phyloP scores from a whole-genome alignment of 2,113 vertebrate genomes.

The Oxyruncus cristatus region DNA sequence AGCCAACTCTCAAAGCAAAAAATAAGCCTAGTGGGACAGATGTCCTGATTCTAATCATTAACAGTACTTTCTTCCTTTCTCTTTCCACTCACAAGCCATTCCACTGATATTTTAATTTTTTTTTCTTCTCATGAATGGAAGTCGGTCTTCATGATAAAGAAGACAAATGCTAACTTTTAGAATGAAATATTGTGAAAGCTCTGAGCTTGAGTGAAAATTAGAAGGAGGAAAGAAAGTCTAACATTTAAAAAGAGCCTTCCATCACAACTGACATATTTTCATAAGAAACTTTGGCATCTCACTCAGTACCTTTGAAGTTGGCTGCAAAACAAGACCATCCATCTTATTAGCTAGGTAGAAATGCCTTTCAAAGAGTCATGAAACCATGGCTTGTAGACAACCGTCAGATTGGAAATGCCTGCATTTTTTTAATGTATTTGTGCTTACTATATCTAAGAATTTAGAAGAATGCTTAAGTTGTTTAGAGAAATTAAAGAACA shows the following conservation, averaged over 20 bases:
- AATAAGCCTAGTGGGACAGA: not conserved
- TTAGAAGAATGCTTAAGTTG: not conserved
- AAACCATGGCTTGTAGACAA: not conserved
- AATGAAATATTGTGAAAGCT: slow-evolving; percentile 37
- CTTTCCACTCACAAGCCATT: not conserved
- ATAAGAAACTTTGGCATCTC: slow-evolving; percentile 6
- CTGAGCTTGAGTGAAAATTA: slow-evolving; percentile 46
- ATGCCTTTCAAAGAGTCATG: not conserved
- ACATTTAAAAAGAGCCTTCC: slow-evolving; percentile 35
- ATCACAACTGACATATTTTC: slow-evolving; percentile 40
- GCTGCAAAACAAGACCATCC: not conserved
- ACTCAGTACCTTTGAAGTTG: not conserved
- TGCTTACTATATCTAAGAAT: not conserved
- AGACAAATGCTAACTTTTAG: slow-evolving; percentile 40
- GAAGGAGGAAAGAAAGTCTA: not conserved
- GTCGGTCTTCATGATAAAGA: not conserved
- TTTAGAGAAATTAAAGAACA: not conserved
- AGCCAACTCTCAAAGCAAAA: not conserved
- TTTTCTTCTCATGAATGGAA: not conserved
- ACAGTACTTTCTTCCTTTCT: not conserved
- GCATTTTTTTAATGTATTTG: not conserved
- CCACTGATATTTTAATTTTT: not conserved
- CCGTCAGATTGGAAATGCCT: not conserved
- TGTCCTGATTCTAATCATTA: not conserved
- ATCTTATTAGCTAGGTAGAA: not conserved